phyloP scores from a whole-genome alignment of 23 tunicate species.

The Trididemnum miniatum region DNA sequence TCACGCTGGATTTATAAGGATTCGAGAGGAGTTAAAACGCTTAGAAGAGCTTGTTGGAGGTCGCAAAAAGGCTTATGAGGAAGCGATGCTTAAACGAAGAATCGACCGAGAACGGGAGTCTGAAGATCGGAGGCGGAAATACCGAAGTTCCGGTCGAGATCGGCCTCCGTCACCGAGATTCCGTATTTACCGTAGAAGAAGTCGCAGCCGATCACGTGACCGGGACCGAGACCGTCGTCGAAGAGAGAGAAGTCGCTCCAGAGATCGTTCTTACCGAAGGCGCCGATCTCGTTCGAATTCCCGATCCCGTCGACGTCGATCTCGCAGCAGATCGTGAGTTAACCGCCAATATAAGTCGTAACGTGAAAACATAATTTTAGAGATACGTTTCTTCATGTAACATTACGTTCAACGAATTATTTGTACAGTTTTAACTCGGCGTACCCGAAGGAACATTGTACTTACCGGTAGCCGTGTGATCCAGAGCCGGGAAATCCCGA shows the following conservation, averaged over 20 bases:
- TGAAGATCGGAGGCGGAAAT: conserved; percentile 16
- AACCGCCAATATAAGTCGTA: no score
- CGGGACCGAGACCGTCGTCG: conserved; percentile 53
- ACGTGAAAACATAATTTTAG: no score
- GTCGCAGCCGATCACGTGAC: conserved; percentile 75
- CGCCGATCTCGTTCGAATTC: background rate
- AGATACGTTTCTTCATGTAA: no score
- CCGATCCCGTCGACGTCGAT: conserved; percentile 20
- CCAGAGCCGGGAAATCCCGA: no score
- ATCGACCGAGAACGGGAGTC: conserved; percentile 8
- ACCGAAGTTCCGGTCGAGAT: conserved; percentile 22
- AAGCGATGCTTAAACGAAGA: conserved; percentile 12
- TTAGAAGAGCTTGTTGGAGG: conserved; percentile 35
- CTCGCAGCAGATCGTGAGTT: conserved; percentile 37
- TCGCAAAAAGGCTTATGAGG: conserved; percentile 38
- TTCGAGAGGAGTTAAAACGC: conserved; percentile 55
- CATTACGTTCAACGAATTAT: no score
- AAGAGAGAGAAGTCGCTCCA: conserved; percentile 28
- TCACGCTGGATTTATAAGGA: conserved; percentile 90
- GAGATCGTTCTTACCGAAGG: background rate
- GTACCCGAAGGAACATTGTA: no score
- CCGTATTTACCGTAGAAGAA: conserved; percentile 33
- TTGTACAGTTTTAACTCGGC: no score
- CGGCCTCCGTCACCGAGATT: conserved; percentile 12
- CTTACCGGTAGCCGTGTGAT: no score